Conservation (phyloP, 1,140 invertebrate species). For the Camponotus floridanus region DNA sequence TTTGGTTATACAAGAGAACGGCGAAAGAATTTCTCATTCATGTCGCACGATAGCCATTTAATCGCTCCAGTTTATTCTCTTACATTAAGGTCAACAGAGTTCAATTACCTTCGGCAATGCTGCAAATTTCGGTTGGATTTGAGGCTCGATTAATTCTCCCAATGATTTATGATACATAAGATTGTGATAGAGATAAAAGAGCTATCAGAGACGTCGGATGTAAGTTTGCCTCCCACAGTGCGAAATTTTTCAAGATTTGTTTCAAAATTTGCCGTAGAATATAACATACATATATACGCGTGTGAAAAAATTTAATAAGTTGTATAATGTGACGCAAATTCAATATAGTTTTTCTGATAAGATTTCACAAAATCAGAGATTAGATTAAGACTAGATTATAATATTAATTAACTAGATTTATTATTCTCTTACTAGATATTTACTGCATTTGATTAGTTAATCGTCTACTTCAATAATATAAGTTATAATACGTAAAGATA, state of each 20-base stretch:
- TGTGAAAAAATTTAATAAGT: background rate
- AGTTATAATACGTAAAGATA: conserved; percentile 1
- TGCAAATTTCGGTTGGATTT: conserved; percentile 69
- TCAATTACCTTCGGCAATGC: conserved; percentile 76
- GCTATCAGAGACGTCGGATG: background rate
- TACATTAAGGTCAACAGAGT: conserved; percentile 79
- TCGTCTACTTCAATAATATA: conserved; percentile 29
- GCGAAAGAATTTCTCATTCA: conserved; percentile 24
- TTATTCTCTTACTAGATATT: conserved; percentile 10
- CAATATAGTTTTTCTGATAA: background rate
- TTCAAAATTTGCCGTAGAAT: conserved; percentile 4
- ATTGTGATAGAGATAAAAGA: conserved; percentile 57
- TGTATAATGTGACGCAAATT: background rate
- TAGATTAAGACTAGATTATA: conserved; percentile 10
- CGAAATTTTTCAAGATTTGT: conserved; percentile 10
- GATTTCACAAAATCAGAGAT: conserved; percentile 28
- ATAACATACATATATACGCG: background rate
- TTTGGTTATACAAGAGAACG: conserved; percentile 28
- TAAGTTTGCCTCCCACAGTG: background rate
- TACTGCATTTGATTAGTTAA: conserved; percentile 11
- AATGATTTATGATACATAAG: conserved; percentile 68
- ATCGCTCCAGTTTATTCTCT: conserved; percentile 65
- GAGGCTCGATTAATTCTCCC: conserved; percentile 70
- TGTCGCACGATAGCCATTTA: conserved; percentile 57
- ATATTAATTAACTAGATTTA: conserved; percentile 33